A percentile compares a stretch with the other conserved stretches of the same genome.
Evolutionary conservation across 2,113 vertebrate species (phyloP).

Genomic region (Sylvicapra grimmia): DNA sequence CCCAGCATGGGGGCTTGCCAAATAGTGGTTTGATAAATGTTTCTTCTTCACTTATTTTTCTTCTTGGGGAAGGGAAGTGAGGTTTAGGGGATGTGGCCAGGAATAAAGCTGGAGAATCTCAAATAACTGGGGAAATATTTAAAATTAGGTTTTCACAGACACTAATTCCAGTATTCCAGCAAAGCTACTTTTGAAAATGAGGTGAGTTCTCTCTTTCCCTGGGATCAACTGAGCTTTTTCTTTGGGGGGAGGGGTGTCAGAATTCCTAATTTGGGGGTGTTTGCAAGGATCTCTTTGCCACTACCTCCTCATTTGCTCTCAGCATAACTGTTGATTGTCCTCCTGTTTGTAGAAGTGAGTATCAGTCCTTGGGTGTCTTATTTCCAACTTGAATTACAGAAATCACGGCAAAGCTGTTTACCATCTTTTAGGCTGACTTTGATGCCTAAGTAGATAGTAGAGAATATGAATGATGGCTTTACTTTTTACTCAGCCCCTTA

Average conservation of each 20-base stretch:
- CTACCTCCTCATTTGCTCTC: neutral
- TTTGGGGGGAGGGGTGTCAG: neutral
- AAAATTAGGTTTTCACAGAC: neutral
- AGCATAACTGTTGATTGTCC: neutral
- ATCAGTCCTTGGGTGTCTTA: neutral
- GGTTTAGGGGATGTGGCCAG: neutral
- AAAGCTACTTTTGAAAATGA: neutral
- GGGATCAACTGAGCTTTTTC: neutral
- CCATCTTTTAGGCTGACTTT: neutral
- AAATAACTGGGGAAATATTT: neutral
- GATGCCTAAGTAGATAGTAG: neutral
- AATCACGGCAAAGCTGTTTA: neutral
- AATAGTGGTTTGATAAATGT: neutral
- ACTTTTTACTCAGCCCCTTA: neutral
- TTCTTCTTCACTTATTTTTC: constrained; percentile 2
- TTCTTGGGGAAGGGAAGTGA: neutral
- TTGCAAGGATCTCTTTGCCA: neutral
- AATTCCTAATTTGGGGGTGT: neutral
- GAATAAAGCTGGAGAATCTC: neutral
- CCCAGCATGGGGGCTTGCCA: neutral
- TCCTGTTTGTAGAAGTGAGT: neutral
- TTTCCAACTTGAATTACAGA: neutral
- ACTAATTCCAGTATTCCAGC: neutral
- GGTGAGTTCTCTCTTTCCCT: neutral
- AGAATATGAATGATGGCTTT: neutral